Conservation (phyloP, 2,888 invertebrate species). For the Strigamia crassipes region DNA sequence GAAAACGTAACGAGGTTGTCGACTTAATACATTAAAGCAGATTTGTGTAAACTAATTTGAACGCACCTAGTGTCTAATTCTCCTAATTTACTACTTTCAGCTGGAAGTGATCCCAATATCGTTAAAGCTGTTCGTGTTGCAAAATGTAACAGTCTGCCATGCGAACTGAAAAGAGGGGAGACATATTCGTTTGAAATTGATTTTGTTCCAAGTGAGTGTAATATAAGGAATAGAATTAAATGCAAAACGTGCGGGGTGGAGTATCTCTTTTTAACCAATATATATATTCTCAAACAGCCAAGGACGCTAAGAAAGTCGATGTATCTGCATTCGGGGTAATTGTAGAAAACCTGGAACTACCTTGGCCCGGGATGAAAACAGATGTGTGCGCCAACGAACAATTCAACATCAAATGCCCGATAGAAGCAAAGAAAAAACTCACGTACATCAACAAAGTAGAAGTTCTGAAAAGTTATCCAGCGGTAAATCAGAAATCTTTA, state of each 20-base stretch:
- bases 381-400: not conserved
- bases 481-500: not conserved
- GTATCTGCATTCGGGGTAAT: not conserved
- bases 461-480: not conserved
- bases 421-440: not conserved
- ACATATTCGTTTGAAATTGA: not conserved
- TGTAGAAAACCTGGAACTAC: not conserved
- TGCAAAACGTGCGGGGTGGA: too few species aligned
- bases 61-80: too few species aligned
- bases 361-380: conserved; percentile 6
- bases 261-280: too few species aligned
- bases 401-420: conserved; percentile 2
- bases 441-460: conserved; percentile 7
- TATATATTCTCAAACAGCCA: too few species aligned
- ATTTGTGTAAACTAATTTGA: too few species aligned
- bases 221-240: too few species aligned
- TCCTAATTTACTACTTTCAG: too few species aligned
- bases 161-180: not conserved
- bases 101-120: not conserved
- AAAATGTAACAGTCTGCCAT: not conserved
- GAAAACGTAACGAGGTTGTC: too few species aligned
- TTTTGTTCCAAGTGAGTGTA: conserved; percentile 30
- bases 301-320: not conserved
- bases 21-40: too few species aligned
- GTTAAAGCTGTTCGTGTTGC: not conserved